Evolutionary conservation across 2,113 vertebrate species (phyloP).

Genomic region (Meriones unguiculatus): DNA sequence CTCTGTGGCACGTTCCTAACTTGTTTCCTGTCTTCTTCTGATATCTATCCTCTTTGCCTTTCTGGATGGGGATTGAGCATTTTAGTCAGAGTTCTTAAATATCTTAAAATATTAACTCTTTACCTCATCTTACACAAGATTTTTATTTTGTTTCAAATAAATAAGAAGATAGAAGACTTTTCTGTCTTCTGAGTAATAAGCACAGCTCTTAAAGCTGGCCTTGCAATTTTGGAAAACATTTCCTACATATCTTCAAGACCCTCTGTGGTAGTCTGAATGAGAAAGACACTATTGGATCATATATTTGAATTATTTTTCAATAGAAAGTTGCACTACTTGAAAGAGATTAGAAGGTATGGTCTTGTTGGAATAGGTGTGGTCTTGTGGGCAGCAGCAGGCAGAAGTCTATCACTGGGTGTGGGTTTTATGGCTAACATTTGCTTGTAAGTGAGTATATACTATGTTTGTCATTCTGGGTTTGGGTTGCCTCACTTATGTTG

Average conservation of each 20-base stretch:
- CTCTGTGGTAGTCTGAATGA: background rate
- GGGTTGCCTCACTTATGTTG: too few species aligned
- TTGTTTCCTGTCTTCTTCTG: too few species aligned
- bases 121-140: background rate
- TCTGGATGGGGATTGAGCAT: too few species aligned
- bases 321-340: too few species aligned
- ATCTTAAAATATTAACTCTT: background rate
- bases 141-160: background rate
- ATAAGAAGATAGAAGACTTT: background rate
- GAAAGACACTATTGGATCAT: background rate
- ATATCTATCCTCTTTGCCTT: too few species aligned
- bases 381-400: background rate
- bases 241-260: background rate
- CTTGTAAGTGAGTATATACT: too few species aligned
- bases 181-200: background rate
- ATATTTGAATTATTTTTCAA: background rate
- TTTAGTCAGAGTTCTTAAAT: too few species aligned
- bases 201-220: background rate
- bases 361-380: background rate
- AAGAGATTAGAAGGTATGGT: background rate
- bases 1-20: too few species aligned
- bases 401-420: background rate
- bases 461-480: too few species aligned
- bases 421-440: background rate
- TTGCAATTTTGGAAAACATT: background rate